phyloP scores from a whole-genome alignment of 2,113 vertebrate species.

The Cygnus atratus region DNA sequence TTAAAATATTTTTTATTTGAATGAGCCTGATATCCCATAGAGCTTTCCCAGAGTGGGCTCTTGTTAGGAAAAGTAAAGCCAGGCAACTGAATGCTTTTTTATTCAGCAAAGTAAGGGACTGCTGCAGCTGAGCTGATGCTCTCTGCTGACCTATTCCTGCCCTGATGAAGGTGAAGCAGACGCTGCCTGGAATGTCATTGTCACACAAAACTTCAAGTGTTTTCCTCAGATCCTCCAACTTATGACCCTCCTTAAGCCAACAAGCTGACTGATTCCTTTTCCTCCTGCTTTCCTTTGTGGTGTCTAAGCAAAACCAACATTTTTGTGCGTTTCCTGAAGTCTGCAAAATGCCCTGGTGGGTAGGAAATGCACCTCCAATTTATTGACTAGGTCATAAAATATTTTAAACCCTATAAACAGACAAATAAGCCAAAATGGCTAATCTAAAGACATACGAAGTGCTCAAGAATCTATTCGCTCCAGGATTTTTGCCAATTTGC shows the following conservation, averaged over 20 bases:
- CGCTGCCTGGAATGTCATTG: neutral
- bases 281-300: neutral
- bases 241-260: neutral
- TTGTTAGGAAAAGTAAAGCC: neutral
- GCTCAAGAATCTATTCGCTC: neutral
- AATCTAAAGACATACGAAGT: neutral
- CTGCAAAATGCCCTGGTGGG: neutral
- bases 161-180: neutral
- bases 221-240: neutral
- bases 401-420: neutral
- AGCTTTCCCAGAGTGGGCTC: neutral
- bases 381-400: neutral
- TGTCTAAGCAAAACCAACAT: neutral
- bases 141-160: neutral
- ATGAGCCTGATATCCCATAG: neutral
- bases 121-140: neutral
- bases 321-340: neutral
- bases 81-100: neutral
- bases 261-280: neutral
- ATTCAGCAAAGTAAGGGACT: neutral
- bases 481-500: neutral
- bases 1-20: slow-evolving; percentile 54
- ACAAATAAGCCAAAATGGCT: neutral
- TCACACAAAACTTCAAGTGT: neutral
- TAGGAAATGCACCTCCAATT: neutral